Conservation (phyloP, 2,797 vertebrate species). For the Acanthurus leucopareius region DNA sequence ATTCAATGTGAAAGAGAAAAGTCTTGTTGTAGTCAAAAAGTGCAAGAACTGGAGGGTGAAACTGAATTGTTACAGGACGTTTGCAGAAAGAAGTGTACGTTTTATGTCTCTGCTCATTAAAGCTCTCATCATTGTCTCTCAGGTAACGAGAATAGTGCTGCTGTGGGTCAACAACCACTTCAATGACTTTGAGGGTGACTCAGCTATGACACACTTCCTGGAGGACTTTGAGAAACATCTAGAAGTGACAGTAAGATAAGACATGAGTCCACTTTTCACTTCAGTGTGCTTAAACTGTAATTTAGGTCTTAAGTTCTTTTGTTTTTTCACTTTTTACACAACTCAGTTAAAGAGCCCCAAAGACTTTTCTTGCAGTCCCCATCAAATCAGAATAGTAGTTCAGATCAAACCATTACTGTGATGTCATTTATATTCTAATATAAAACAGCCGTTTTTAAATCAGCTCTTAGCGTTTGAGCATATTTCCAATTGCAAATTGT, state of each 20-base stretch:
- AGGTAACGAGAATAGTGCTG: conserved; percentile 96
- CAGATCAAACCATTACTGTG: neutral
- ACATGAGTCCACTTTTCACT: neutral
- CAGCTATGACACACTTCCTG: conserved; percentile 95
- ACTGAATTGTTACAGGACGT: neutral
- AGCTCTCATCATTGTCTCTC: conserved; percentile 36
- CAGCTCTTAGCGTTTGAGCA: neutral
- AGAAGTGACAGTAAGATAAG: conserved; percentile 89
- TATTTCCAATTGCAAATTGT: conserved; percentile 1
- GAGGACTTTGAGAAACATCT: conserved; percentile 96
- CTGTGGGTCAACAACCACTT: conserved; percentile 99
- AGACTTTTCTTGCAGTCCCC: neutral
- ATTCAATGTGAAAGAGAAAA: neutral
- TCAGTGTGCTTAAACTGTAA: neutral
- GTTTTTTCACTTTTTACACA: neutral
- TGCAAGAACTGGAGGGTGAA: neutral
- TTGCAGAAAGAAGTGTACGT: neutral
- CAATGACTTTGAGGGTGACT: conserved; percentile 97
- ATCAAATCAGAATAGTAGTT: neutral
- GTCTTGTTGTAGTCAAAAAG: neutral
- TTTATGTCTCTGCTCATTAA: neutral
- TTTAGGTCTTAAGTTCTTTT: neutral
- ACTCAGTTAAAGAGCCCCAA: neutral
- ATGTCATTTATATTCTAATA: neutral
- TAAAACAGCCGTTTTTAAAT: neutral